A percentile compares a stretch with the other conserved stretches of the same genome.
phyloP scores from a whole-genome alignment of 2,797 vertebrate species.

The Perdix hodgsoniae region DNA sequence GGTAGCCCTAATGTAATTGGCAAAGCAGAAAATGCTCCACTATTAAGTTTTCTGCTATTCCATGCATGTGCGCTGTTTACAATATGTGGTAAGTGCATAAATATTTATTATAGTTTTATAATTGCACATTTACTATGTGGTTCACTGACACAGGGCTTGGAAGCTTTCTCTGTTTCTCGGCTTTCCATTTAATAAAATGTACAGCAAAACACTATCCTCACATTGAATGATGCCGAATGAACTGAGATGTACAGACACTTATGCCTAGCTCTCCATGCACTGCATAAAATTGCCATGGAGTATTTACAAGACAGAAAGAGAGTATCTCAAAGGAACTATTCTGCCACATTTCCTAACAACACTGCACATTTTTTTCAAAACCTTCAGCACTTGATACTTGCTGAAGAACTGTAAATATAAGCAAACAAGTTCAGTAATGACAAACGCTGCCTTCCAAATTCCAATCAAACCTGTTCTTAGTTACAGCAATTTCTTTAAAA shows the following conservation, averaged over 20 bases:
- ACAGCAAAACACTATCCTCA: neutral
- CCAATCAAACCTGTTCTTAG: constrained; percentile 76
- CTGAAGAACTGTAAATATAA: constrained; percentile 77
- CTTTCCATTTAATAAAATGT: constrained; percentile 47
- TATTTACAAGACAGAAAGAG: constrained; percentile 68
- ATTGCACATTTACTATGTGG: constrained; percentile 12
- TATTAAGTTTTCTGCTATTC: constrained; percentile 53
- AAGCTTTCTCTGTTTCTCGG: neutral
- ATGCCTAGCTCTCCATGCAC: neutral
- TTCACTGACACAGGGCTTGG: constrained; percentile 25
- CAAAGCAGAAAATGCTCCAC: neutral
- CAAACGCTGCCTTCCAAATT: constrained; percentile 76
- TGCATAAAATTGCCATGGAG: constrained; percentile 59
- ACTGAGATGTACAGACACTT: constrained; percentile 41
- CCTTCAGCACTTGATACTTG: constrained; percentile 64
- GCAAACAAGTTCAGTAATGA: constrained; percentile 74
- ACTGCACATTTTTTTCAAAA: constrained; percentile 74
- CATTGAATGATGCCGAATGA: constrained; percentile 5
- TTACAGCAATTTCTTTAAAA: constrained; percentile 75
- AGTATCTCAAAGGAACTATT: constrained; percentile 49
- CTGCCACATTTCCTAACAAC: constrained; percentile 57
- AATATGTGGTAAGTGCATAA: constrained; percentile 21
- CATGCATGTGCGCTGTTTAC: constrained; percentile 20
- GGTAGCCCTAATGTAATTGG: constrained; percentile 39
- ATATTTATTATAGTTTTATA: constrained; percentile 67